These are phyloP conservation scores for Ectemnius continuus DNA, from an alignment of 2,888 invertebrate genomes.

Conservation along the genomic window DNA sequence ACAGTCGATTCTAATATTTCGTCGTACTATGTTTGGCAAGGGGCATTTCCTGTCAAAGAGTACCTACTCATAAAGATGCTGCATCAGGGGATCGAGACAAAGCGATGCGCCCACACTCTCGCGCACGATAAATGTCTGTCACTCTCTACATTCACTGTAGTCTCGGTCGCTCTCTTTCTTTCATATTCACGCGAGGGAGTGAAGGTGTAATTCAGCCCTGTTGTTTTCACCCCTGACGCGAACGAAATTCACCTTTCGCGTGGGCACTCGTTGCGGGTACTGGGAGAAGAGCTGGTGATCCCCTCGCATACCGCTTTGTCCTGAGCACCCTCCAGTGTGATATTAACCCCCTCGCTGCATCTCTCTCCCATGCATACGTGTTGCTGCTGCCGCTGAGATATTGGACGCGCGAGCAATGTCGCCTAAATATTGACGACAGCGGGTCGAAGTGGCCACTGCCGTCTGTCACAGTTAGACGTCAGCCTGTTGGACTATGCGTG, in stretches of 20 bases:
- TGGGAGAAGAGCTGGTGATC: neutral
- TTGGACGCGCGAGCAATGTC: slow-evolving; percentile 34
- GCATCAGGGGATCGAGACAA: neutral
- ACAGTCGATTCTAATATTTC: too few relatives aligned
- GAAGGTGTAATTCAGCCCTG: neutral
- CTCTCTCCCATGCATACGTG: neutral
- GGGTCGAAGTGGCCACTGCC: slow-evolving; percentile 32
- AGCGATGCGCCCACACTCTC: neutral
- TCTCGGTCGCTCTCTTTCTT: neutral
- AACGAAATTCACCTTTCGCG: slow-evolving; percentile 5
- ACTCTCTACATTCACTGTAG: neutral
- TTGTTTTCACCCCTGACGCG: slow-evolving; percentile 3
- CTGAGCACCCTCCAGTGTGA: neutral
- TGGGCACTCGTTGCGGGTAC: neutral
- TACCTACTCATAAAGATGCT: too few relatives aligned
- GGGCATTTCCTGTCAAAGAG: too few relatives aligned
- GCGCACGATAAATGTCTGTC: neutral
- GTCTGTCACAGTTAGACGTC: slow-evolving; percentile 65
- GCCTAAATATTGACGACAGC: slow-evolving; percentile 68
- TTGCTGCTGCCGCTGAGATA: neutral
- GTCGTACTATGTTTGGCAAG: too few relatives aligned
- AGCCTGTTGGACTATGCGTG: slow-evolving; percentile 1
- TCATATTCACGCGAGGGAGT: neutral
- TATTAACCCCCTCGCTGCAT: neutral
- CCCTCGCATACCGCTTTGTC: neutral